These are phyloP conservation scores for Corynorhinus townsendii DNA, from an alignment of 2,113 vertebrate species.

Conservation along the genomic window DNA sequence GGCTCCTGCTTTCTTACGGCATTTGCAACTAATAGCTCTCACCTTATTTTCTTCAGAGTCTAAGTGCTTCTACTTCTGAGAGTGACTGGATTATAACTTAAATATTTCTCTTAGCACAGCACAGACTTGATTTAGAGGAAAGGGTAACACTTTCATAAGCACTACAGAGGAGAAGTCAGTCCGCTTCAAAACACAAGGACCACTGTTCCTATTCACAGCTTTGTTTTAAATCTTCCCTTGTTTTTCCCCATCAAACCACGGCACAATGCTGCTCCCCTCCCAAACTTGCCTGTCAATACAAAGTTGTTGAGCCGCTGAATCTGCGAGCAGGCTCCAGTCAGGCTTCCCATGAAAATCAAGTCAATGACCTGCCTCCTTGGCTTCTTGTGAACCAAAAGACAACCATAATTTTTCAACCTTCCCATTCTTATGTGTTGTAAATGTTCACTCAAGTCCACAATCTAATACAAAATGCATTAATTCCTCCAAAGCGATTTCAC, in stretches of 20 bases:
- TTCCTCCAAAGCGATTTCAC: conserved; percentile 88
- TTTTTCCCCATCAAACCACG: conserved; percentile 87
- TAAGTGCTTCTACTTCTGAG: background rate
- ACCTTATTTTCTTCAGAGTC: background rate
- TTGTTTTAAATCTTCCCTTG: conserved; percentile 90
- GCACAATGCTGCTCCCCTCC: conserved; percentile 85
- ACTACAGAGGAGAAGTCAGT: conserved; percentile 77
- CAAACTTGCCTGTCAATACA: conserved; percentile 85
- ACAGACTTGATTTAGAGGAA: background rate
- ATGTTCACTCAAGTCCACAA: conserved; percentile 81
- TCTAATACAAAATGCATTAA: conserved; percentile 91
- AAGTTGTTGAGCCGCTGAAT: conserved; percentile 82
- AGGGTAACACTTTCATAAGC: background rate
- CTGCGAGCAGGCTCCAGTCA: conserved; percentile 82
- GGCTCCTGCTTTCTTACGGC: background rate
- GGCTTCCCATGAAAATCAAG: conserved; percentile 98
- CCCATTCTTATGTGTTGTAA: conserved; percentile 87
- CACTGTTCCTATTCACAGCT: conserved; percentile 89
- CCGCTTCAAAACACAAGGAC: conserved; percentile 87
- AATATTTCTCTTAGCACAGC: conserved; percentile 16
- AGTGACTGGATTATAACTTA: background rate
- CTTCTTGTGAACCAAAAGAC: conserved; percentile 85
- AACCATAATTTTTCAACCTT: conserved; percentile 88
- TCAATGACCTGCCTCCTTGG: conserved; percentile 89
- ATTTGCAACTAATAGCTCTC: rapidly evolving